Conservation (phyloP, 2,113 vertebrate species). For the Scomber japonicus region DNA sequence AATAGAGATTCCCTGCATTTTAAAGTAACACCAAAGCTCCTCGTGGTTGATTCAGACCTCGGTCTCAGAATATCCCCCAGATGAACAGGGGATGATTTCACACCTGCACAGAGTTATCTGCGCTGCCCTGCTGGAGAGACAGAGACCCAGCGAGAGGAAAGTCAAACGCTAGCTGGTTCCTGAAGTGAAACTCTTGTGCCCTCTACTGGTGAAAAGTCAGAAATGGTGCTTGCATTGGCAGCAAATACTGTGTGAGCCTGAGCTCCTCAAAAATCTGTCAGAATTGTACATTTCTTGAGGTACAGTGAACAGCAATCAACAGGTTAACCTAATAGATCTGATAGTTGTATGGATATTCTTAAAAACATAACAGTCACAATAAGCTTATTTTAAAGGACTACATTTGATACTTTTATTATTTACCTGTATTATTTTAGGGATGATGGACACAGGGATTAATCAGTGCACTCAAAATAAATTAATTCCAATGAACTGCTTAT, state of each 20-base stretch:
- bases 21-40: background rate
- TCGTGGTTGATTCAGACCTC: constrained; percentile 3
- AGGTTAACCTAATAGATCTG: too few species aligned
- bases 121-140: constrained; percentile 8
- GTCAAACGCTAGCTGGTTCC: background rate
- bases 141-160: background rate
- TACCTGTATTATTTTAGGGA: too few species aligned
- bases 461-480: background rate
- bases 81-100: constrained; percentile 14
- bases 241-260: too few species aligned
- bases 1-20: background rate
- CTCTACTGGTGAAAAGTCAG: constrained; percentile 52
- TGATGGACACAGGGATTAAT: background rate
- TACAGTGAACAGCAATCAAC: too few species aligned
- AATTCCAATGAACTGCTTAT: background rate
- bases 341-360: too few species aligned
- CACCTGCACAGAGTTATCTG: constrained; percentile 19
- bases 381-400: too few species aligned
- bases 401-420: too few species aligned
- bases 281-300: too few species aligned
- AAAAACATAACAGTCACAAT: too few species aligned
- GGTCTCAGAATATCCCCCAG: background rate
- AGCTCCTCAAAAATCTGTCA: too few species aligned
- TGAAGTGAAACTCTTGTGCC: constrained; percentile 38
- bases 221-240: background rate